Base-by-base conservation (phyloP, 2,888 invertebrate species). In the Colostygia pectinataria region DNA sequence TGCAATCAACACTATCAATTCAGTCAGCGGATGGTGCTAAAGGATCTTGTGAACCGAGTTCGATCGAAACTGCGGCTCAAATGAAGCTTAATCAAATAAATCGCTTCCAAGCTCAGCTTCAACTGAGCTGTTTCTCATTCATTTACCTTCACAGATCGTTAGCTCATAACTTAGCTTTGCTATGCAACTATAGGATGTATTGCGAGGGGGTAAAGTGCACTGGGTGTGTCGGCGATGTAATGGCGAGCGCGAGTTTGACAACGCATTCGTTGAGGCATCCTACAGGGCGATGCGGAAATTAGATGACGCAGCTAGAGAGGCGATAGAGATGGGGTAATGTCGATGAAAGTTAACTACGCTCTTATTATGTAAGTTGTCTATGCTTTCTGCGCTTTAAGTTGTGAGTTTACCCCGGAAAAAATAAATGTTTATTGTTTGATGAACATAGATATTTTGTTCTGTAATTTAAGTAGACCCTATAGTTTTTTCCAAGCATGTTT, bases 221-320 rank as follows among this genome's bases (percentile, higher is more conserved):
- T 10, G 39, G 42, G 44, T 27, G 32, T 24, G 42, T 32, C 9
- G 33, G 18, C 52, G 41, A 43, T 49, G 46, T 55, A 41, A 25
- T 41, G 44, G 39, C 24, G 28, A 48, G 36, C 49, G 39, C 49
- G 59, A 64, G 66, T 72, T 74, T 71, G 74, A 69, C 72, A 71
- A 71, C 72, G 72, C 71, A 71, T 70, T 73, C 71, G 71, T 68
- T 64, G 66, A 56, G 65, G 56, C 62, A 55, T 67, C 68, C 66
- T 63, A 61, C 63, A 61, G 66, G 61, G 63, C 66, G 67, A 62
- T 62, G 66, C 73, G 80, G 80, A 78, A 80, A 80, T 80, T 79
- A 80, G 80, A 80, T 80, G 80, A 80, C 75, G 74, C 70, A 60
- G 72, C 72, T 49, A 51, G 37, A 54, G 40, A 54, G 56, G 41